Base-by-base conservation (phyloP, 2,797 vertebrate genomes). In the Cetoscarus ocellatus region DNA sequence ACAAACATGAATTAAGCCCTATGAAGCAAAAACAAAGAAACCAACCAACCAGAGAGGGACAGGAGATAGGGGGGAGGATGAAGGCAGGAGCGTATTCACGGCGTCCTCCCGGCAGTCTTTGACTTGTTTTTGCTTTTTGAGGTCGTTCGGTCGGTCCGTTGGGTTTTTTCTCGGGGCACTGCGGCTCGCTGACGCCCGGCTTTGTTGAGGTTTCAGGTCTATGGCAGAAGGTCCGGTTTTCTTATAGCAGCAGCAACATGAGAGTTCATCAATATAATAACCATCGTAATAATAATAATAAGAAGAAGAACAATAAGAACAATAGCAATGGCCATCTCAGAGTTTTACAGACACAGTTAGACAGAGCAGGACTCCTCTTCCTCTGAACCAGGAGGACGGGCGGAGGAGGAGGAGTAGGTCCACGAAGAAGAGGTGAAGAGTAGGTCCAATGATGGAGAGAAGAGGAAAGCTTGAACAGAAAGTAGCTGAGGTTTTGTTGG, bases 181-280 rank as follows among this genome's bases (percentile, higher is more conserved):
- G 79, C 56, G 73, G 83, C 76, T 62, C 67, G 74, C 79, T 62
- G 52, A 69, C 52, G 55, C 66, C 79, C 61, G n/a, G 72, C 80
- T 75, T 55, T 43, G 76, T 88, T 95, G 94, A 95, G 94, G 94
- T 95, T 94, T 93, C 87, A 93, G 92, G 92, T 94, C 92, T 94
- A 94, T 94, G 93, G 93, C 90, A 89, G 88, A 93, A 93, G 87
- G 91, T 95, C 91, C 83, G 78, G 84, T 91, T 85, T 79, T 84
- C 87, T 84, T 91, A 89, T 94, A 95, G 93, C 93, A 95, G 94
- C 95, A 94, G 91, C 90, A 76, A 86, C 90, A 88, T 87, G 86
- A 93, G 86, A 77, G 91, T 94, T 92, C 88, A 91, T 85, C 79
- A 80, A 84, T 65, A 69, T 64, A 57, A 74, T 75, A 56, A 70